A percentile compares a stretch with the other conserved stretches of the same genome.
These are phyloP conservation scores for Listronotus oregonensis DNA, from an alignment of 1,140 invertebrate genomes.

Conservation along the genomic window DNA sequence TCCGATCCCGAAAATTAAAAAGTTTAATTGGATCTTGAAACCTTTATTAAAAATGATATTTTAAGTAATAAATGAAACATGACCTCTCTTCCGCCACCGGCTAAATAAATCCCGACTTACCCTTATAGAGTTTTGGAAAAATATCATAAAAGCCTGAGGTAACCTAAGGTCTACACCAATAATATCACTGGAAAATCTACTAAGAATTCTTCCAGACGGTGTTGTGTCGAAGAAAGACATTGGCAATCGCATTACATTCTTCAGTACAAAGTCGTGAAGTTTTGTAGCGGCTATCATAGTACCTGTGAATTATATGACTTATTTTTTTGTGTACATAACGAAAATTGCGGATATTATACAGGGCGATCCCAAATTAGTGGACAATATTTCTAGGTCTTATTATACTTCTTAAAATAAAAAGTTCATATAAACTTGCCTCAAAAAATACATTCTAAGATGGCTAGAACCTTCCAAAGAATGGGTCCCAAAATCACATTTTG, in stretches of 20 bases:
- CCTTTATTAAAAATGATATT: no score
- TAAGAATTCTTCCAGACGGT: conserved; percentile 72
- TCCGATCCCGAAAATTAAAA: no score
- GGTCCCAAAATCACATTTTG: no score
- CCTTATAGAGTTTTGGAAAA: conserved; percentile 32
- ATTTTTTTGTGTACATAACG: not conserved
- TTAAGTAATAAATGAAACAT: no score
- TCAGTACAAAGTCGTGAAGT: conserved; percentile 67
- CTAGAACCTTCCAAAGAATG: no score
- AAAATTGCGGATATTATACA: not conserved
- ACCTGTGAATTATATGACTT: conserved; percentile 6
- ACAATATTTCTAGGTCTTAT: no score
- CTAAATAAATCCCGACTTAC: not conserved
- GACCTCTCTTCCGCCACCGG: no score
- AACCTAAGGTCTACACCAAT: conserved; percentile 42
- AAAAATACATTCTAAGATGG: no score
- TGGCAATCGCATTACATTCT: conserved; percentile 65
- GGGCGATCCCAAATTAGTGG: no score
- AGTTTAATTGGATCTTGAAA: no score
- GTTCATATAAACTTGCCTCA: no score
- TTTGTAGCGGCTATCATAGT: conserved; percentile 60
- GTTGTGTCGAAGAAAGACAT: conserved; percentile 78
- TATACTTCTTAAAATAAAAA: no score
- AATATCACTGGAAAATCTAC: conserved; percentile 62
- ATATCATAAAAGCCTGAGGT: conserved; percentile 35